Base-by-base conservation (phyloP, 2,113 vertebrate genomes). In the Mellivora capensis region DNA sequence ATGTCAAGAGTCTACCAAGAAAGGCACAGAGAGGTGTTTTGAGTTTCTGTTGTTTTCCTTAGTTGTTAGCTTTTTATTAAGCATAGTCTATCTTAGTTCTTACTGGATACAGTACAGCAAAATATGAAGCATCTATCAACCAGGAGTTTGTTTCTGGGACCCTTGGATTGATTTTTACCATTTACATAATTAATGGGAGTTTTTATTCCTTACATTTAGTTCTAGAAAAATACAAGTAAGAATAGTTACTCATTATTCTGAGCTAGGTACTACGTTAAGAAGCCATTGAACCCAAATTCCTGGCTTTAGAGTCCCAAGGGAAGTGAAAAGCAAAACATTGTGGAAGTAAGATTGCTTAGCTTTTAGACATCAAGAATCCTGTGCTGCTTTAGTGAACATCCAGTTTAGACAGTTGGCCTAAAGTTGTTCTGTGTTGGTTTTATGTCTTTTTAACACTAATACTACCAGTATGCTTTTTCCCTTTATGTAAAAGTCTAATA, bases 251-350 rank as follows among this genome's bases (percentile, higher is more conserved):
- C 49, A 31, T 96, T 97, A 84, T 97, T 97, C 76, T 86, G 72
- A 96, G 37, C n/a, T 88, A 96, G 44, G 21, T 74, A 71, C 88
- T 95, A 95, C 87, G 77, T 91, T 94, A 96, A 94, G 86, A 85
- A 87, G 17, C 69, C 61, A 76, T 39, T 96, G 71, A 91, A 93
- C 61, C 85, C 87, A 69, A 94, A 93, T 90, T 64, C 29, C 25
- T 94, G 49, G 10, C 80, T 97, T 96, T 80, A 97, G 0, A 74
- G 10, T 94, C 39, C 87, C 6, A n/a, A 42, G 31, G 21, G 47
- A 93, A 95, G 42, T 91, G 47, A 29, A 52, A 67, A 81, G 90
- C 34, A 31, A 88, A 96, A 47, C 21, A 90, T 94, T 84, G 25
- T 79, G 21, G 39, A 42, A 83, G 47, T 97, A 95, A 80, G 44